Conservation (phyloP, 2,113 vertebrate genomes). For the Hippocampus zosterae region DNA sequence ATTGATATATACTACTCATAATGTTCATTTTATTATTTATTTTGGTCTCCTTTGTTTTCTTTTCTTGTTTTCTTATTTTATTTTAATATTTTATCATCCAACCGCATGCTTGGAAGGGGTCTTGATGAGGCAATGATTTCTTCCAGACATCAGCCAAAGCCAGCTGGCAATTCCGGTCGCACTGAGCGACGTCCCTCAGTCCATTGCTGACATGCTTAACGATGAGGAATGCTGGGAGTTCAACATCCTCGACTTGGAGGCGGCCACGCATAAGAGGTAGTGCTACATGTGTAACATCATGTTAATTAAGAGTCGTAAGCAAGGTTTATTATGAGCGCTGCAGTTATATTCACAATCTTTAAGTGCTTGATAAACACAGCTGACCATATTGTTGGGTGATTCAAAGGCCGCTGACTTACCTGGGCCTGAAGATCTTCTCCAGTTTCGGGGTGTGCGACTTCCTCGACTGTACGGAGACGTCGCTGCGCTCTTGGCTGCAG, state of each 20-base stretch:
- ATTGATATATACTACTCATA: background rate
- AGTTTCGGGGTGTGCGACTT: conserved; percentile 88
- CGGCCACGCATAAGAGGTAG: conserved; percentile 90
- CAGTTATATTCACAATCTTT: too few relatives aligned
- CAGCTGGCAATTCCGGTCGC: conserved; percentile 82
- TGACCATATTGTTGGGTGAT: background rate
- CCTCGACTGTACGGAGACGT: conserved; percentile 85
- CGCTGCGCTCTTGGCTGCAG: conserved; percentile 89
- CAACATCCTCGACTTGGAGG: conserved; percentile 92
- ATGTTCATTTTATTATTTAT: background rate
- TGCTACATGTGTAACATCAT: too few relatives aligned
- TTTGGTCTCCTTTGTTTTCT: background rate
- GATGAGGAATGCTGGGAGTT: conserved; percentile 94
- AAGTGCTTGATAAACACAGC: too few relatives aligned
- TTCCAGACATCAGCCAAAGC: conserved; percentile 82
- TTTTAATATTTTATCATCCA: background rate
- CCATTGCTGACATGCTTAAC: conserved; percentile 81
- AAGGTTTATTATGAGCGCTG: background rate
- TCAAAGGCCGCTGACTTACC: conserved; percentile 81
- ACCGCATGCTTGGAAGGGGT: background rate
- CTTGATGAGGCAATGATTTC: conserved; percentile 1
- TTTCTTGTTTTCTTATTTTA: background rate
- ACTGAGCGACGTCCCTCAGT: conserved; percentile 81
- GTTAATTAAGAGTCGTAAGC: too few relatives aligned
- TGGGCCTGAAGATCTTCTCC: conserved; percentile 90